A percentile compares a stretch with the other conserved stretches of the same genome.
Conservation (phyloP, 2,113 vertebrate genomes). For the Sterna hirundo region DNA sequence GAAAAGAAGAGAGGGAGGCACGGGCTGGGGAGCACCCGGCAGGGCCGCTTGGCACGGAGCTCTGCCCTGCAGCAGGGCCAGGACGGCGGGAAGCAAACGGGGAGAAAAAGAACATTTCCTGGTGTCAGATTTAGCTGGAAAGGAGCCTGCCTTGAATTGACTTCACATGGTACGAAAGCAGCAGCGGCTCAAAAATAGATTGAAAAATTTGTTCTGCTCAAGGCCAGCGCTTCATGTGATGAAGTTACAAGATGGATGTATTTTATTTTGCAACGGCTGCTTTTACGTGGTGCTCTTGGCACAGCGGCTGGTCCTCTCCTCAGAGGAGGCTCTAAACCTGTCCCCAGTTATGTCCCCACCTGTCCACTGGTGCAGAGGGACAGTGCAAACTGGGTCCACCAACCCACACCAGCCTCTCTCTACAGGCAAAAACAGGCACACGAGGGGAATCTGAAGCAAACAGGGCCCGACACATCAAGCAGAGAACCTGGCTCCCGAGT, state of each 20-base stretch:
- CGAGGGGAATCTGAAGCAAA: background rate
- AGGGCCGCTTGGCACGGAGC: background rate
- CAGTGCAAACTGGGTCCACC: background rate
- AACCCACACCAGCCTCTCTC: accelerated
- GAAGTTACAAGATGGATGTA: constrained; percentile 18
- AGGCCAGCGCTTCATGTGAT: background rate
- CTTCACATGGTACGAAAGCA: constrained; percentile 56
- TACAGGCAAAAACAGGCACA: accelerated
- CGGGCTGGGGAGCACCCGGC: background rate
- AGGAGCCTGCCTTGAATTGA: constrained; percentile 61
- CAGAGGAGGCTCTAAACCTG: background rate
- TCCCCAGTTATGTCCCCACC: background rate
- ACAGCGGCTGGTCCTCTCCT: accelerated
- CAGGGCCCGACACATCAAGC: background rate
- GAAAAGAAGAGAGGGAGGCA: background rate
- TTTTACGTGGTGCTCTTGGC: background rate
- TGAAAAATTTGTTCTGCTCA: constrained; percentile 2
- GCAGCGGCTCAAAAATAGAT: background rate
- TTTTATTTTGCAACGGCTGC: background rate
- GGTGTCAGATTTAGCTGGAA: constrained; percentile 68
- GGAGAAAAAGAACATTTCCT: constrained; percentile 67
- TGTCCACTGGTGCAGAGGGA: background rate
- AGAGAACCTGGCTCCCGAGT: background rate
- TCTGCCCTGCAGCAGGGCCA: background rate
- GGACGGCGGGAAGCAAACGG: background rate